These are phyloP conservation scores for Parnassius mnemosyne DNA, from an alignment of 2,888 invertebrate species.

Conservation along the genomic window DNA sequence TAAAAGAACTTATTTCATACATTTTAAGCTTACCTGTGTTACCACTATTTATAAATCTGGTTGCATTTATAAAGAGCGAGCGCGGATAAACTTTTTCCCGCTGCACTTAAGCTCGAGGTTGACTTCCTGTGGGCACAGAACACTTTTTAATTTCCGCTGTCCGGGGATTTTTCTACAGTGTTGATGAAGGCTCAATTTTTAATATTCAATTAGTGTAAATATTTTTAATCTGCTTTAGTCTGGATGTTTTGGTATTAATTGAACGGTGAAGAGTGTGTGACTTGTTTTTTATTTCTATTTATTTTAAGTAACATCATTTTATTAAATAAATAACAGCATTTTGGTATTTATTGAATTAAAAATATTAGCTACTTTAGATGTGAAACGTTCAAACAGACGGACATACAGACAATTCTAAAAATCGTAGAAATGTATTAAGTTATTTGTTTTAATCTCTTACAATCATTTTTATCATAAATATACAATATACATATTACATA, in stretches of 20 bases:
- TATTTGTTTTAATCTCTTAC: no score
- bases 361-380: no score
- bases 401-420: no score
- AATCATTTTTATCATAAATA: no score
- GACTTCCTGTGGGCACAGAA: constrained; percentile 62
- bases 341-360: no score
- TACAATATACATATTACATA: no score
- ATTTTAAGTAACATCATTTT: no score
- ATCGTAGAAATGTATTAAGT: no score
- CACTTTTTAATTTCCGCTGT: constrained; percentile 77
- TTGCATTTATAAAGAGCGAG: constrained; percentile 53
- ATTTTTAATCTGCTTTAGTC: constrained; percentile 54
- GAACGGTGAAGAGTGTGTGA: not conserved
- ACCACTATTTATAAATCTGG: constrained; percentile 36
- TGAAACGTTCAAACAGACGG: no score
- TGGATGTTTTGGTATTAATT: constrained; percentile 34
- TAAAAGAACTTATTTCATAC: constrained; percentile 15
- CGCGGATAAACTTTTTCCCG: constrained; percentile 59
- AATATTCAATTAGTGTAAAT: constrained; percentile 76
- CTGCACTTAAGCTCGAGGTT: constrained; percentile 61
- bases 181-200: constrained; percentile 74
- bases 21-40: constrained; percentile 23
- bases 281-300: no score
- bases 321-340: no score
- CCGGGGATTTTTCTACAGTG: constrained; percentile 71